Evolutionary conservation across 2,888 invertebrate species (phyloP), one percentile per base, ranked within the genome.

Genomic region (Hemaris fuciformis): DNA sequence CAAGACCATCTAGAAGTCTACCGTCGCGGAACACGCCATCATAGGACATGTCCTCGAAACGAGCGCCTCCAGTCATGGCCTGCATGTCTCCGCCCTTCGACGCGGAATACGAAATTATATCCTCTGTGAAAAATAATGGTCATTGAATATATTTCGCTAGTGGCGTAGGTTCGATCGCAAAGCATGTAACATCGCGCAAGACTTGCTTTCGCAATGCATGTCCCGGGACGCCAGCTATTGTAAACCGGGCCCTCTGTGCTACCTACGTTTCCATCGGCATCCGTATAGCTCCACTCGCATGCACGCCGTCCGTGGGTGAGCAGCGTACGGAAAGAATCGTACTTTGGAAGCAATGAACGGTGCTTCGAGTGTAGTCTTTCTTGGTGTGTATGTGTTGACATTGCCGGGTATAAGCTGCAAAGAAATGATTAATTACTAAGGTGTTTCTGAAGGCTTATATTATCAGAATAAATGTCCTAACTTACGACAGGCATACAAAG

Each of bases 241-340:
- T 13, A 69, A 70, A 75, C 66, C 61, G 64, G 68, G 70, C 71
- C 71, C 68, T 76, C 76, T n/a, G 13, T 2, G n/a, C 68, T 84
- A 93, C 93, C 74, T 89, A 93, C 93, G 93, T 89, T 93, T 92
- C 93, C 93, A 93, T 31, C 77, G 83, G 88, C 98, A 98, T 66
- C 98, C 98, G 83, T 97, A 98, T 62, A 98, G 91, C 84, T 98
- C 98, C 43, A 98, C 97, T 69, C 98, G 90, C 97, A 98, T 97
- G 90, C 98, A 98, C 57, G 98, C 97, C 0, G 98, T 98, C 61
- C 98, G 93, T 0, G 96, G 96, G 78, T 97, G 96, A 59, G 95
- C 94, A 69, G 97, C 97, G 91, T 96, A 97, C 0, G 98, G 98
- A 70, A 97, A 95, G 89, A 98, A 97, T 45, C 98, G 95, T 31